Conservation (phyloP, 2,797 vertebrate genomes). For the Fistularia commersonii region DNA sequence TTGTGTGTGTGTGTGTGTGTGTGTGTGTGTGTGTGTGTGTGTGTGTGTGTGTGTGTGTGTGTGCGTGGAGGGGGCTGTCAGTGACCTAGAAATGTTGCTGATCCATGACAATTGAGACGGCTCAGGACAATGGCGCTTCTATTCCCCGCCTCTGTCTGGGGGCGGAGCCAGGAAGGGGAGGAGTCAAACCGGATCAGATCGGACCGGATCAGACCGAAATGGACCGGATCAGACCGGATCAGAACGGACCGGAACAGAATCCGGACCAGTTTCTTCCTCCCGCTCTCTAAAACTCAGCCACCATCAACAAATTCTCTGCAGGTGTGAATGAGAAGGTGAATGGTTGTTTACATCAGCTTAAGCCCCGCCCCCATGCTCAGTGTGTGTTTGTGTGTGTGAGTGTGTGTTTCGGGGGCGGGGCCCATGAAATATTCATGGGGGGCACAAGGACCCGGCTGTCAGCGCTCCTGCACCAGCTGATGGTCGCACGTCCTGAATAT, state of each 20-base stretch:
- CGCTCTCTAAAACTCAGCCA: too few species aligned
- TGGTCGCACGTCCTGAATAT: slow-evolving; percentile 38
- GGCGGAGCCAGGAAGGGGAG: slow-evolving; percentile 36
- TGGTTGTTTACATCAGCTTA: too few species aligned
- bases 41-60: too few species aligned
- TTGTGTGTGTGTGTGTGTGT: too few species aligned
- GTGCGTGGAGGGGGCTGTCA: slow-evolving; percentile 3
- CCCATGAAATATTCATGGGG: too few species aligned
- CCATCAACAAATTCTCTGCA: too few species aligned
- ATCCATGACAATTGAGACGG: slow-evolving; percentile 46
- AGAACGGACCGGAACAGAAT: too few species aligned
- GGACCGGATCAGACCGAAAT: slow-evolving; percentile 1
- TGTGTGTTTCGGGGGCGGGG: neutral
- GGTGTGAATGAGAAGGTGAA: too few species aligned
- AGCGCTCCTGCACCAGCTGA: slow-evolving; percentile 21
- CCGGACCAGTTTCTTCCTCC: too few species aligned
- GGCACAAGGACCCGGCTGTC: slow-evolving; percentile 33
- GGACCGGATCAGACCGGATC: too few species aligned
- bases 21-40: too few species aligned
- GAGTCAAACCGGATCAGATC: slow-evolving; percentile 1
- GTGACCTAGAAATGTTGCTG: slow-evolving; percentile 57
- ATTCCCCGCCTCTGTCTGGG: slow-evolving; percentile 35
- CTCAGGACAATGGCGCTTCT: slow-evolving; percentile 55
- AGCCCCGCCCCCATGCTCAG: too few species aligned
- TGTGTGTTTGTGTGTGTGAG: neutral